Conservation (phyloP, 2,113 vertebrate species). For the Brienomyrus brachyistius region DNA sequence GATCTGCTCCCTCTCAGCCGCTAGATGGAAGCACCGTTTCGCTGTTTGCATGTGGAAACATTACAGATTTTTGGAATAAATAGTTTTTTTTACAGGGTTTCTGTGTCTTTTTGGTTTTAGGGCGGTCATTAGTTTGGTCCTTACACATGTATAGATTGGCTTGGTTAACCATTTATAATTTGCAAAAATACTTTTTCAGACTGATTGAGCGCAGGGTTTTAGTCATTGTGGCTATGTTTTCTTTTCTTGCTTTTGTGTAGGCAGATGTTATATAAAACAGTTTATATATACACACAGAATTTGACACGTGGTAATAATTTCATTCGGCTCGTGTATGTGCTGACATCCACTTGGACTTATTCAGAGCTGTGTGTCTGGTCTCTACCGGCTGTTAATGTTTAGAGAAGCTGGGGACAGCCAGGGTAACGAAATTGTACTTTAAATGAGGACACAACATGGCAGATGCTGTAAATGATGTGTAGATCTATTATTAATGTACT, state of each 20-base stretch:
- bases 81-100: neutral
- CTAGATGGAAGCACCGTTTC: conserved; percentile 19
- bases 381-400: neutral
- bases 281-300: neutral
- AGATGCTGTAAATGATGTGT: neutral
- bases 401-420: neutral
- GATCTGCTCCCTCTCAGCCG: neutral
- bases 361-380: neutral
- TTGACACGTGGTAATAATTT: neutral
- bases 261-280: neutral
- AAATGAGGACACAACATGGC: neutral
- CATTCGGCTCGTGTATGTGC: neutral
- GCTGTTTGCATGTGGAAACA: neutral
- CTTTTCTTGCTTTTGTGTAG: neutral
- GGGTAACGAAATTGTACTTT: neutral
- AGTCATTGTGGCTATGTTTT: neutral
- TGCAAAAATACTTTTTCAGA: neutral
- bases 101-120: neutral
- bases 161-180: neutral
- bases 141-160: neutral
- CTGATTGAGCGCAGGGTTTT: neutral
- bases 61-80: neutral
- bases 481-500: neutral
- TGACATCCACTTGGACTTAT: neutral
- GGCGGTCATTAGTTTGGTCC: neutral